Evolutionary conservation across 37 sponge, comb jelly and placozoan species (phyloP).

Genomic region (Chondrilla cf. caribensis): DNA sequence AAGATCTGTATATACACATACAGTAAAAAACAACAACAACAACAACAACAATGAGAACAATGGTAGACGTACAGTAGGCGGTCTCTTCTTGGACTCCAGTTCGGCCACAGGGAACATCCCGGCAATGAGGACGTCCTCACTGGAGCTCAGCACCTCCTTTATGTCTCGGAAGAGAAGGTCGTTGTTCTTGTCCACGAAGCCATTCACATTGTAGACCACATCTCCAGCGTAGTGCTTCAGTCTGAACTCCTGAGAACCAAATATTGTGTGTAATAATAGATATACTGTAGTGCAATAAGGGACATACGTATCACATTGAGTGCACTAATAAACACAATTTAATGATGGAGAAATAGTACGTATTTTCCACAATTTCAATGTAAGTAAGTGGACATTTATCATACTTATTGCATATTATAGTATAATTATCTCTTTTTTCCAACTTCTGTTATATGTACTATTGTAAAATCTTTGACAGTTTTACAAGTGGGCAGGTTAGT

Average conservation of each 20-base stretch:
- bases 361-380: background rate
- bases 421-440: too few relatives aligned
- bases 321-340: background rate
- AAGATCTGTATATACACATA: too few relatives aligned
- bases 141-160: constrained; percentile 63
- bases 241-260: constrained; percentile 63
- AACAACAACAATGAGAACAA: too few relatives aligned
- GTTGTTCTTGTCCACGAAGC: constrained; percentile 90
- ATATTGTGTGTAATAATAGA: constrained; percentile 1
- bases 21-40: too few relatives aligned
- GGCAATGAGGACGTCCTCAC: constrained; percentile 22
- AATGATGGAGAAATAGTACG: background rate
- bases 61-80: constrained; percentile 64
- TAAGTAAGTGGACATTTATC: background rate
- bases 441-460: too few relatives aligned
- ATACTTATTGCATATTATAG: too few relatives aligned
- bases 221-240: constrained; percentile 85
- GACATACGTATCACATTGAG: too few relatives aligned
- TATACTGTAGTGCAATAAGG: background rate
- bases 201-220: constrained; percentile 63
- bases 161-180: constrained; percentile 70
- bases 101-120: constrained; percentile 64
- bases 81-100: constrained; percentile 72
- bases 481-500: too few relatives aligned
- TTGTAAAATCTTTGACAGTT: too few relatives aligned